Percentiles rank a stretch among this genome's conserved stretches.
These are phyloP conservation scores for Drosophila cyrtoloma DNA, from an alignment of 2,888 invertebrate genomes.

Conservation along the genomic window DNA sequence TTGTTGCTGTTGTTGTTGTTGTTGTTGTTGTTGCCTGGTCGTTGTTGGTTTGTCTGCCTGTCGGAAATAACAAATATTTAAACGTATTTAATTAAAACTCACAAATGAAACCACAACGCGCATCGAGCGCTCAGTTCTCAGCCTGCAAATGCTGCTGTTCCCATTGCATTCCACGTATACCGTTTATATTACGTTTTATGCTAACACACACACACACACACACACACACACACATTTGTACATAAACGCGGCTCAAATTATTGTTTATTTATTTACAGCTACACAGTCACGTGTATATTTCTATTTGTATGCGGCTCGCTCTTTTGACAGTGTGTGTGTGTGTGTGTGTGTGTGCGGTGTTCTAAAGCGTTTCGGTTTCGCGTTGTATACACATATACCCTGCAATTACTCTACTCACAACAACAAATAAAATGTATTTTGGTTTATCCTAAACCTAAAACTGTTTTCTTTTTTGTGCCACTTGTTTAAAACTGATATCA, in stretches of 20 bases:
- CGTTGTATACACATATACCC: slow-evolving; percentile 19
- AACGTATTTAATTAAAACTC: slow-evolving; percentile 82
- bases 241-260: slow-evolving; percentile 63
- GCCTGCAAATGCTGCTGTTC: slow-evolving; percentile 14
- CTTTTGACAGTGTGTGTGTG: slow-evolving; percentile 1
- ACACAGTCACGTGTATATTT: slow-evolving; percentile 31
- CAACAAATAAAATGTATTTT: neutral
- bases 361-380: slow-evolving; percentile 51
- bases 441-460: neutral
- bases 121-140: slow-evolving; percentile 45
- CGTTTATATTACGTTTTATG: slow-evolving; percentile 54
- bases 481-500: neutral
- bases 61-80: slow-evolving; percentile 81
- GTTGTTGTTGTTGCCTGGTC: slow-evolving; percentile 54
- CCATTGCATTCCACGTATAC: slow-evolving; percentile 9
- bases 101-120: slow-evolving; percentile 79
- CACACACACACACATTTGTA: slow-evolving; percentile 8
- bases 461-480: neutral
- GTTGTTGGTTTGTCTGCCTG: slow-evolving; percentile 61
- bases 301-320: slow-evolving; percentile 30
- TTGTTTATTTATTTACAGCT: slow-evolving; percentile 76
- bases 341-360: slow-evolving; percentile 38
- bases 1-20: slow-evolving; percentile 39
- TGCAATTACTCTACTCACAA: slow-evolving; percentile 24
- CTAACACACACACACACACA: slow-evolving; percentile 8